Base-by-base conservation (phyloP, 2,888 invertebrate species). In the Furcula furcula region DNA sequence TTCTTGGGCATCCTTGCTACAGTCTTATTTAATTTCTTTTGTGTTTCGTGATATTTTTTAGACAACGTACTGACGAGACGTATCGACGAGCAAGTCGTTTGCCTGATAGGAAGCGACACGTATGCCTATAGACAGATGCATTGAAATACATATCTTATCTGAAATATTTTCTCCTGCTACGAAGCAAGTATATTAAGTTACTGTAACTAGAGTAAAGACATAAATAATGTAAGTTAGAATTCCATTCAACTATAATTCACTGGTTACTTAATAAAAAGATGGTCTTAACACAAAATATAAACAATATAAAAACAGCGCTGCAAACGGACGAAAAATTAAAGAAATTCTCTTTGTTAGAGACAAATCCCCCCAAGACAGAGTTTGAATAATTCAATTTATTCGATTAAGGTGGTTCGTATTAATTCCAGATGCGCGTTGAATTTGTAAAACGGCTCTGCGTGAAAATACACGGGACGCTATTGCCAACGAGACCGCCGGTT, bases 331-430 rank as follows among this genome's bases (percentile, higher is more conserved):
- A 55, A 57, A 62, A 65, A 65, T 62, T 57, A 58, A 64, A 66
- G 51, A 55, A 63, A 58, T 46, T 47, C 51, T 42, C 55, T 46
- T 41, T 42, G 41, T 29, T 28, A 31, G 56, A 66, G 64, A 67
- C 63, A 68, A 76, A 73, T 71, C 65, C 46, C 46, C 36, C 11
- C 19, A 55, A 55, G 64, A 64, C 66, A 45, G 43, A 49, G 54
- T 66, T 66, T 76, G 76, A 75, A 77, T 78, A 62, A 78, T 76
- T 77, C 73, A 77, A 70, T 76, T 72, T 57, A 70, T 75, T 78
- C 70, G 74, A 76, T 76, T 73, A 73, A 67, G 66, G 70, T 70
- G 64, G 59, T 55, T 59, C 56, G 65, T 72, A 69, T 76, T 74
- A 76, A 76, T 77, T 76, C 65, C 54, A 58, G 49, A 60, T 67